Percentiles rank a stretch among this genome's conserved stretches.
phyloP scores from a whole-genome alignment of 2,797 vertebrate species.

The Chanos chanos region DNA sequence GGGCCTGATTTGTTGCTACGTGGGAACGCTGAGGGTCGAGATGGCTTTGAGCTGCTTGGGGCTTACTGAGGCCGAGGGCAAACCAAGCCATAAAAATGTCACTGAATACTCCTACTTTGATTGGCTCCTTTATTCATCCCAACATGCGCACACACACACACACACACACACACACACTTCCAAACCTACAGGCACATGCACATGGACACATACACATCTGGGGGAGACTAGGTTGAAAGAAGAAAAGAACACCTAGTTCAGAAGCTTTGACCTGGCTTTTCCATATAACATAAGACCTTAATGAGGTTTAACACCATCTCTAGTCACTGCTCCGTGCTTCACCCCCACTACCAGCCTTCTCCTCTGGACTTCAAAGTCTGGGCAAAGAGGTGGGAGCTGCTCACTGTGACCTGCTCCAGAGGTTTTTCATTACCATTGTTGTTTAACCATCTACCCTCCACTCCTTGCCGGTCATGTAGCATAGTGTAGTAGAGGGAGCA shows the following conservation, averaged over 20 bases:
- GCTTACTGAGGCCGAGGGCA: constrained; percentile 45
- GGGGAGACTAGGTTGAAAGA: constrained; percentile 13
- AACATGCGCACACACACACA: constrained; percentile 28
- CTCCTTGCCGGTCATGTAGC: not conserved
- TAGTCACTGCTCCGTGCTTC: no score
- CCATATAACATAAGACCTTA: constrained; percentile 56
- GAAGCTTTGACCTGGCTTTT: constrained; percentile 50
- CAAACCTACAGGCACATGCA: not conserved
- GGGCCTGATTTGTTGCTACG: constrained; percentile 62
- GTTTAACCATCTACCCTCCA: constrained; percentile 2
- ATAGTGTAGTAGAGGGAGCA: no score
- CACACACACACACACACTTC: constrained; percentile 32
- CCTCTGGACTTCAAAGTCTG: constrained; percentile 56
- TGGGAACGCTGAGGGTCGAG: constrained; percentile 46
- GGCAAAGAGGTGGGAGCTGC: constrained; percentile 34
- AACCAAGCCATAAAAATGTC: constrained; percentile 67
- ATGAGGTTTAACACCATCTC: constrained; percentile 59
- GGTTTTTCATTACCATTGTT: constrained; percentile 15
- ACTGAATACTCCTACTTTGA: constrained; percentile 63
- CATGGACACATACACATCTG: constrained; percentile 20
- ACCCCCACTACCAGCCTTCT: no score
- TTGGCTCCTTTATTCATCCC: constrained; percentile 68
- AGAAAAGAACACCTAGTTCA: constrained; percentile 46
- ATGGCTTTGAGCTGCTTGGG: constrained; percentile 40
- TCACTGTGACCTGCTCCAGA: not conserved